Evolutionary conservation across 1,140 invertebrate genomes (phyloP), one percentile per base, ranked within the genome.

Genomic region (Agrypnia vestita): DNA sequence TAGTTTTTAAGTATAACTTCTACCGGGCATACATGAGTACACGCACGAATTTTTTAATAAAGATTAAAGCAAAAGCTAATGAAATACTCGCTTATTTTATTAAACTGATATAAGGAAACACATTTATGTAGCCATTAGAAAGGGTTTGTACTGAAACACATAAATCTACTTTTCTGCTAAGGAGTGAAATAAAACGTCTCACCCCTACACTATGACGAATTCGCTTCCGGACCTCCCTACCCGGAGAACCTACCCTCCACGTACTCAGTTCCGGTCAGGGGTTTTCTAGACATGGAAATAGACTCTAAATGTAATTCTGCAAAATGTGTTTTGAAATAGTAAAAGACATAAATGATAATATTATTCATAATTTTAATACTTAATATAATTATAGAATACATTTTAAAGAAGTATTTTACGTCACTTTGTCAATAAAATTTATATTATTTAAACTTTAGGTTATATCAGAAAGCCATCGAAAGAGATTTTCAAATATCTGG

Each of bases 121-220:
- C 6, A 3, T 59, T 59, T 17, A 59, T 21, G 17, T 59, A 59
- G 25, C 1, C 6, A 3, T 59, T 21, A 19, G 35, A 64, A 64
- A 64, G 19, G 61, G 61, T 64, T 64, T 21, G 19, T 21, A 35
- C 0, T 64, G 13, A 64, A n/a, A 35, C 9, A 11, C 61, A 64
- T 64, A 64, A 64, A 64, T 64, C 61, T 64, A 25, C n/a, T 64
- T 64, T 64, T 69, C 64, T 69, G 64, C 43, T 69, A 69, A 69
- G 64, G 44, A 69, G 64, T 69, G 64, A 17, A 69, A 69, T 69
- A 19, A 69, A 46, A 46, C 15, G n/a, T 46, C n/a, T 21, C 64
- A 46, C 44, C 64, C 21, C 44, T 69, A 12, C 44, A 7, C n/a
- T 69, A 69, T 69, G 64, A 69, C 64, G 44, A 69, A 69, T 69